These are phyloP conservation scores for Meandrusa payeni DNA, from an alignment of 2,888 invertebrate species.

Conservation along the genomic window DNA sequence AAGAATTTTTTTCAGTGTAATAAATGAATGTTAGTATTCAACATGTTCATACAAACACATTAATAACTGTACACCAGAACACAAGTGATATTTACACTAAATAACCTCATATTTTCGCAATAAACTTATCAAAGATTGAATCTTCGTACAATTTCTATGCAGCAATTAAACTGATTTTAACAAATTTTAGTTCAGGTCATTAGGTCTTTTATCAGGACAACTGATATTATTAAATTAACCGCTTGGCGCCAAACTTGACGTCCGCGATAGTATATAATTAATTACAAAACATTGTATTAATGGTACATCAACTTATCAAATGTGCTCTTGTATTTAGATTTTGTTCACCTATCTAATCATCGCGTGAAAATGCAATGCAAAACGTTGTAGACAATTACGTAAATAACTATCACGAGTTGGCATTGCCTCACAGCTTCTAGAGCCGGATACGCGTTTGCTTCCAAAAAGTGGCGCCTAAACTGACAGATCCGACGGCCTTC, in stretches of 20 bases:
- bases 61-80: too few species aligned
- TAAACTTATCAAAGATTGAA: too few species aligned
- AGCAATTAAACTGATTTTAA: constrained; percentile 8
- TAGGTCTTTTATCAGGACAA: constrained; percentile 5
- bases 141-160: too few species aligned
- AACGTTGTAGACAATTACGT: constrained; percentile 1
- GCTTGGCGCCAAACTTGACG: constrained; percentile 11
- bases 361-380: too few species aligned
- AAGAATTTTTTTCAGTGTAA: too few species aligned
- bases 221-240: background rate
- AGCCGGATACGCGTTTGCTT: constrained; percentile 46
- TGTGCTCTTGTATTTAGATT: background rate
- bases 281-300: constrained; percentile 2
- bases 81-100: too few species aligned
- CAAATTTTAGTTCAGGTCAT: constrained; percentile 4
- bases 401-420: constrained; percentile 15
- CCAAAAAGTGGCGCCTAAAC: constrained; percentile 59
- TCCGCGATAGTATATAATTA: constrained; percentile 2
- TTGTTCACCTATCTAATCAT: too few species aligned
- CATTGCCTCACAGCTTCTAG: constrained; percentile 6
- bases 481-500: constrained; percentile 43
- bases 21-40: too few species aligned
- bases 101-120: too few species aligned
- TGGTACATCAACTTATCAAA: background rate
- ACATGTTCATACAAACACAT: too few species aligned